phyloP scores from a whole-genome alignment of 2,797 vertebrate species.

The Poeciliopsis presidionis region DNA sequence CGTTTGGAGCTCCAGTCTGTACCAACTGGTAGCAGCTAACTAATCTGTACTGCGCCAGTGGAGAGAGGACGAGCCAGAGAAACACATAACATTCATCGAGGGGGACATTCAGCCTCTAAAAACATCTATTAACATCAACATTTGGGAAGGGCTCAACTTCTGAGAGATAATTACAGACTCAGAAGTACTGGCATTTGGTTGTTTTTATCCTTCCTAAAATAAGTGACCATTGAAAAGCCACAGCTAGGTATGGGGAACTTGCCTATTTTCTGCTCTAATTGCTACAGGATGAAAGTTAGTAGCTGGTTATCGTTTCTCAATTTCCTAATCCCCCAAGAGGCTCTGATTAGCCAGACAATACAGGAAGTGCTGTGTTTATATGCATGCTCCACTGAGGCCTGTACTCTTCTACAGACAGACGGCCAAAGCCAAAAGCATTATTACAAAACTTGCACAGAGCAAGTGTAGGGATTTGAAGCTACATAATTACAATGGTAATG shows the following conservation, averaged over 20 bases:
- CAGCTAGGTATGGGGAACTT: constrained; percentile 30
- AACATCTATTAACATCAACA: constrained; percentile 77
- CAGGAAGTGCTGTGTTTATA: background rate
- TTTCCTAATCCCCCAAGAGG: constrained; percentile 24
- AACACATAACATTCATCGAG: constrained; percentile 74
- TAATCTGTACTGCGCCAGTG: constrained; percentile 75
- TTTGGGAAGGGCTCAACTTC: constrained; percentile 66
- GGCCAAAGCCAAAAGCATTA: background rate
- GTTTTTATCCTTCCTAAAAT: constrained; percentile 52
- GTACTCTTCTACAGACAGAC: background rate
- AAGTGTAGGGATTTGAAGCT: background rate
- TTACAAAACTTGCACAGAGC: background rate
- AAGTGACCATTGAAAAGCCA: constrained; percentile 8
- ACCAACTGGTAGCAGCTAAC: constrained; percentile 76
- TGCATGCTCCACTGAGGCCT: constrained; percentile 7
- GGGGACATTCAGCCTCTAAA: constrained; percentile 73
- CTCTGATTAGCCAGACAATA: constrained; percentile 9
- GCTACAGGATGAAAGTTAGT: constrained; percentile 4
- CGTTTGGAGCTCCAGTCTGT: constrained; percentile 74
- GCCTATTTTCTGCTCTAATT: constrained; percentile 19
- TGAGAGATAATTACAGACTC: constrained; percentile 63
- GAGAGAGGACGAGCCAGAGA: constrained; percentile 73
- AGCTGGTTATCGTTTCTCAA: constrained; percentile 19
- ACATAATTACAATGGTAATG: background rate
- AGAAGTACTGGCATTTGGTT: constrained; percentile 42